Evolutionary conservation across 1,140 invertebrate species (phyloP).

Genomic region (Eupeodes corollae): DNA sequence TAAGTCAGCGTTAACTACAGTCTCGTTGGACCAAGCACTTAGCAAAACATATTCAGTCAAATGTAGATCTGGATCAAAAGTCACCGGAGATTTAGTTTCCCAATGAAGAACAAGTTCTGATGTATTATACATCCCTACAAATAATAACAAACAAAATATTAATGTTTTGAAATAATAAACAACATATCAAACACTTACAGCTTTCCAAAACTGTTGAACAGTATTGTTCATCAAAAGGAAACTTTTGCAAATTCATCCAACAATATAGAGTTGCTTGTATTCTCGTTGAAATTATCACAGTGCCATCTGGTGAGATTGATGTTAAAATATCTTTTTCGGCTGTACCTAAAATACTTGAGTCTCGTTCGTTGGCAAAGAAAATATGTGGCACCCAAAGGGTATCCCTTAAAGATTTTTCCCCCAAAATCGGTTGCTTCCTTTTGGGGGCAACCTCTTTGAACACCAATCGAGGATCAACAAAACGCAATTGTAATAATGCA

Average conservation of each 20-base stretch:
- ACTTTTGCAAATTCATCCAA: conserved; percentile 71
- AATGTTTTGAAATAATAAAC: neutral
- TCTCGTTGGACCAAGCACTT: conserved; percentile 57
- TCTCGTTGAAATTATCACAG: conserved; percentile 60
- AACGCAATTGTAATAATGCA: conserved; percentile 64
- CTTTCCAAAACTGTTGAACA: conserved; percentile 69
- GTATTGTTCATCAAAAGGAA: conserved; percentile 71
- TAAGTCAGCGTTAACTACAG: conserved; percentile 52
- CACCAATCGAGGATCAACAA: conserved; percentile 54
- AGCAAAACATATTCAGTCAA: conserved; percentile 70
- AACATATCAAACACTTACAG: conserved; percentile 46
- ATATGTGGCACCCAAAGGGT: conserved; percentile 72
- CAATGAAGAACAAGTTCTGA: conserved; percentile 62
- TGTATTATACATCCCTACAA: conserved; percentile 60
- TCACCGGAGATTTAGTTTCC: conserved; percentile 60
- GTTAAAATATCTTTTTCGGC: conserved; percentile 66
- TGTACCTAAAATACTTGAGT: conserved; percentile 52
- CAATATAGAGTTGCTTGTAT: conserved; percentile 69
- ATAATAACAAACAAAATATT: neutral
- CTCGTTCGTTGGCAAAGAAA: conserved; percentile 67
- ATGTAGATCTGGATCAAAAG: conserved; percentile 62
- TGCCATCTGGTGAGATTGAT: conserved; percentile 61
- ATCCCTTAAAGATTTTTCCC: conserved; percentile 53
- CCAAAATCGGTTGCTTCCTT: conserved; percentile 49
- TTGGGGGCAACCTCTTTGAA: conserved; percentile 54